Evolutionary conservation across 2,888 invertebrate genomes (phyloP).

Genomic region (Diaperis boleti): DNA sequence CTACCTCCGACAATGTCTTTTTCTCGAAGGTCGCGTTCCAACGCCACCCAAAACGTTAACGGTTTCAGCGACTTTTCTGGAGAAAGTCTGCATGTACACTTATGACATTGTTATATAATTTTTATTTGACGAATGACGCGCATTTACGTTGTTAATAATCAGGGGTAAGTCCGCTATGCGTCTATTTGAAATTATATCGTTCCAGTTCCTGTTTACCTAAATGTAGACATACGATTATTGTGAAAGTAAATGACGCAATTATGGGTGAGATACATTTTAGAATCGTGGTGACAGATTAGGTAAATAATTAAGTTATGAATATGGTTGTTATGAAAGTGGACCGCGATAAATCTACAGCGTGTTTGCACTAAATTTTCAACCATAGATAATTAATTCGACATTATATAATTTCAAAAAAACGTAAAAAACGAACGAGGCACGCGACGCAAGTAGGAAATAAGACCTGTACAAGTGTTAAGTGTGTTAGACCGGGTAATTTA

Average conservation of each 20-base stretch:
- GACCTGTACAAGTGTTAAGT: background rate
- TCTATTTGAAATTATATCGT: background rate
- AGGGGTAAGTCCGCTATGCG: background rate
- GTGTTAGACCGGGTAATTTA: too few species aligned
- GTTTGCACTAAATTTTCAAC: too few species aligned
- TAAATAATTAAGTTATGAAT: slow-evolving; percentile 28
- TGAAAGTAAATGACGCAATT: slow-evolving; percentile 39
- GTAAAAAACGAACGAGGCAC: slow-evolving; percentile 13
- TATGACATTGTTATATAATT: slow-evolving; percentile 34
- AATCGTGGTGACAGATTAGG: slow-evolving; percentile 22
- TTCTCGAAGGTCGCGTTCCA: slow-evolving; percentile 38
- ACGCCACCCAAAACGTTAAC: slow-evolving; percentile 9
- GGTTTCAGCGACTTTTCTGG: background rate
- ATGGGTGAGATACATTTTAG: slow-evolving; percentile 8
- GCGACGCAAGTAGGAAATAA: slow-evolving; percentile 23
- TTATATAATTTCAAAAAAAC: slow-evolving; percentile 6
- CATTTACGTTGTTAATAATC: slow-evolving; percentile 19
- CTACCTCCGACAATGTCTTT: slow-evolving; percentile 26
- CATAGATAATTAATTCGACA: too few species aligned
- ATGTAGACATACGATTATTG: slow-evolving; percentile 4
- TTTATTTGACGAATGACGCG: too few species aligned
- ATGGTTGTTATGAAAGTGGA: slow-evolving; percentile 14
- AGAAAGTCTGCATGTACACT: slow-evolving; percentile 30
- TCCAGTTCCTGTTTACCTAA: slow-evolving; percentile 35
- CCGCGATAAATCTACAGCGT: too few species aligned